Percentiles rank a stretch among this genome's conserved stretches.
phyloP scores from a whole-genome alignment of 2,113 vertebrate genomes.

The Azemiops feae region DNA sequence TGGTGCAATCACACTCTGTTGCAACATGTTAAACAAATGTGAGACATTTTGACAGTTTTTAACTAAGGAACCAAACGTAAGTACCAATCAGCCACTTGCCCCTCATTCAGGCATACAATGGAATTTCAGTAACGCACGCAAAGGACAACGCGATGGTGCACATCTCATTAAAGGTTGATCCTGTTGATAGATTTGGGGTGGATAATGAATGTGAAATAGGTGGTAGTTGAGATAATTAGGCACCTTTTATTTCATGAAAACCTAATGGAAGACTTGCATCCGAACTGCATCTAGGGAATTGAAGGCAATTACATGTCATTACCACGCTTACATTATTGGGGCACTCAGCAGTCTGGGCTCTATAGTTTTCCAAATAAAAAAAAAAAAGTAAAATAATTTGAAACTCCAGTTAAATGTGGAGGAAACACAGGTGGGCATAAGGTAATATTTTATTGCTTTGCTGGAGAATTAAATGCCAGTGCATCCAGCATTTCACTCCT shows the following conservation, averaged over 20 bases:
- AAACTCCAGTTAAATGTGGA: constrained; percentile 48
- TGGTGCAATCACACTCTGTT: neutral
- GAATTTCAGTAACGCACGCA: neutral
- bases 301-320: constrained; percentile 65
- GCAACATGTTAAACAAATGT: constrained; percentile 19
- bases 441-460: constrained; percentile 57
- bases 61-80: neutral
- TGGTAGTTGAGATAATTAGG: constrained; percentile 66
- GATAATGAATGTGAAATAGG: constrained; percentile 68
- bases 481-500: constrained; percentile 52
- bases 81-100: constrained; percentile 37
- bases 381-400: constrained; percentile 57
- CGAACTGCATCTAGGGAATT: constrained; percentile 51
- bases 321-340: constrained; percentile 58
- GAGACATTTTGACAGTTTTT: neutral
- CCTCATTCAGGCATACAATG: neutral
- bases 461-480: constrained; percentile 51
- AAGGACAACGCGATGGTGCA: constrained; percentile 23
- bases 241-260: constrained; percentile 63
- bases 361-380: constrained; percentile 66
- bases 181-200: constrained; percentile 56
- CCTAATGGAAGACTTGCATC: constrained; percentile 55
- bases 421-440: constrained; percentile 27
- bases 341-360: constrained; percentile 52
- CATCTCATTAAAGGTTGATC: constrained; percentile 41